Base-by-base conservation (phyloP, 2,888 invertebrate species). In the Platycheirus albimanus region DNA sequence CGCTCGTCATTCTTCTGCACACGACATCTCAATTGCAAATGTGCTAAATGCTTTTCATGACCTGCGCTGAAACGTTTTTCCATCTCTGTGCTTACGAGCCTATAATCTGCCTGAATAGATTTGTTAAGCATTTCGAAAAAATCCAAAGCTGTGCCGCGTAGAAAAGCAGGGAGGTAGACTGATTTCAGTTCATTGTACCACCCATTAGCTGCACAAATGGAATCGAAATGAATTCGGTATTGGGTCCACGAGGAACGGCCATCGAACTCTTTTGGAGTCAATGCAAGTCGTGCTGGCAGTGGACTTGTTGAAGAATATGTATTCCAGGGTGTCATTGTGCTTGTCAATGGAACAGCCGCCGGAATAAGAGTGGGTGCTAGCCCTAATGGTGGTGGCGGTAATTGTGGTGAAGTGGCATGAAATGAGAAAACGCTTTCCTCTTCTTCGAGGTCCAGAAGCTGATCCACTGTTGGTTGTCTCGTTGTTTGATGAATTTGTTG, bases 191-290 rank as follows among this genome's bases (percentile, higher is more conserved):
- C 30, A 33, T 7, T 33, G 30, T 33, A 33, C 30, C 30, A 33
- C 8, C 30, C 30, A 8, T 33, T 33, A 8, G 30, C 30, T 6
- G 30, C 30, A 33, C 30, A 33, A 33, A 33, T 8, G 5, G 30
- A 41, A 13, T 41, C 41, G 7, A 41, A 41, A 7, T 41, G 41
- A 41, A 41, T 4, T 3, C 15, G 41, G 7, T 41, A 41, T 41
- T 41, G 41, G 3, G n/a, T 7, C 41, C 41, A 41, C 13, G 41
- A 41, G 5, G 41, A 41, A 41, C 15, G 41, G 7, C 41, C 13
- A 13, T 41, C 41, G 7, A 41, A 41, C 41, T 41, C 41, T 41
- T 41, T 41, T 41, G 41, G n/a, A n/a, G 41, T 13, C 7, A 41
- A 3, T 3, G 15, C 13, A 13, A 41, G 15, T 15, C 13, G 41